phyloP scores from a whole-genome alignment of 2,797 vertebrate genomes.

The Merluccius polli region DNA sequence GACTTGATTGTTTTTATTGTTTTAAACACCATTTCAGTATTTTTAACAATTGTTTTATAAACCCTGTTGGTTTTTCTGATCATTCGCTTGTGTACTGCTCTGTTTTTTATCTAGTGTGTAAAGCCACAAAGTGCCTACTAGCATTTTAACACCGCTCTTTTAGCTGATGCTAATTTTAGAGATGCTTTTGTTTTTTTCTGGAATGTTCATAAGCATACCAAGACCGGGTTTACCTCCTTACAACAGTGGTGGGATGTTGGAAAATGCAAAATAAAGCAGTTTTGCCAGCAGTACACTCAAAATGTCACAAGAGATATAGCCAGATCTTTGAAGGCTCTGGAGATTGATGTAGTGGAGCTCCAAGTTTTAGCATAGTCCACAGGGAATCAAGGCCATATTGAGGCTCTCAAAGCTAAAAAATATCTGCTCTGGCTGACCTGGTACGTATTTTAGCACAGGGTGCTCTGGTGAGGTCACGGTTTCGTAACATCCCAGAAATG shows the following conservation, averaged over 20 bases:
- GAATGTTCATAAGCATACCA: neutral
- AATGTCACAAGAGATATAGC: neutral
- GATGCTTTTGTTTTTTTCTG: neutral
- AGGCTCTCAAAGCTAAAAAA: too few relatives aligned
- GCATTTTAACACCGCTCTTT: neutral
- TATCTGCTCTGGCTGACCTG: neutral
- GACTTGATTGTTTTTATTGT: neutral
- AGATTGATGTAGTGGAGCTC: neutral
- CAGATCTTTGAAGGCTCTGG: neutral
- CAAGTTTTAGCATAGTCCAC: neutral
- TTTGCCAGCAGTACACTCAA: neutral
- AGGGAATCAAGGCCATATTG: slow-evolving; percentile 1
- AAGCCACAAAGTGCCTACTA: neutral
- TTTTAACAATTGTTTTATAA: neutral
- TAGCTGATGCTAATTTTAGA: neutral
- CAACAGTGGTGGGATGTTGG: too few relatives aligned
- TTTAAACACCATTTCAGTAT: neutral
- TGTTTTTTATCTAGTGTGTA: neutral
- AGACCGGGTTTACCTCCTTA: too few relatives aligned
- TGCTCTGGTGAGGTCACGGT: neutral
- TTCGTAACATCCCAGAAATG: too few relatives aligned
- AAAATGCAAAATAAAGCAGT: too few relatives aligned
- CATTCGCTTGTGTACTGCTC: neutral
- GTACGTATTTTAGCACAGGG: neutral
- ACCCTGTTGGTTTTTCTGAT: neutral